A percentile compares a stretch with the other conserved stretches of the same genome.
phyloP scores from a whole-genome alignment of 2,113 vertebrate species.

The Arothron firmamentum region DNA sequence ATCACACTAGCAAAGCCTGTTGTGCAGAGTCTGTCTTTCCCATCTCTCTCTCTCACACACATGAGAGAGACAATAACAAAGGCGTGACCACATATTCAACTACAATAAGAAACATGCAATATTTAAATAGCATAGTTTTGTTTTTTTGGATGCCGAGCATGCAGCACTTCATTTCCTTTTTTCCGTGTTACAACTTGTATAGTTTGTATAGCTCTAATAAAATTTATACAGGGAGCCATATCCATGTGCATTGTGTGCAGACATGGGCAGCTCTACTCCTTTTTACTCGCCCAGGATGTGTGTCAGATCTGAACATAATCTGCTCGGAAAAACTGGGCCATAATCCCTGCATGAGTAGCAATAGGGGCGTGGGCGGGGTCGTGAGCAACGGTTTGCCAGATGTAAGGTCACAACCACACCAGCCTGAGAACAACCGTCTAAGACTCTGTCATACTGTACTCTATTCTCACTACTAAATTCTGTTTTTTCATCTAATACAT shows the following conservation, averaged over 20 bases:
- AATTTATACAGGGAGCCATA: neutral
- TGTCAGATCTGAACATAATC: slow-evolving; percentile 29
- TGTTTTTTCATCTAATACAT: neutral
- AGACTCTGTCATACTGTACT: no score
- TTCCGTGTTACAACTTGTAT: no score
- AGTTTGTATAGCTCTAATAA: no score
- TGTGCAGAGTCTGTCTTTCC: neutral
- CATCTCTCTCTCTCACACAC: neutral
- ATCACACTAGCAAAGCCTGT: slow-evolving; percentile 5
- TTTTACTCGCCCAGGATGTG: neutral
- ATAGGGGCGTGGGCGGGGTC: neutral
- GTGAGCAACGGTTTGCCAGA: slow-evolving; percentile 26
- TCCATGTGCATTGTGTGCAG: neutral
- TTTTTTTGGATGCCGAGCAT: no score
- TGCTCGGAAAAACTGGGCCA: slow-evolving; percentile 9
- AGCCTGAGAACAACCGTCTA: neutral
- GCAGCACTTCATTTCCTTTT: no score
- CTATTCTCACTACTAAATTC: slow-evolving; percentile 7
- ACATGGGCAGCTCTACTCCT: neutral
- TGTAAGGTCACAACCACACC: slow-evolving; percentile 1
- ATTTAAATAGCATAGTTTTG: no score
- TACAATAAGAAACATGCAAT: no score
- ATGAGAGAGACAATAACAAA: slow-evolving; percentile 45
- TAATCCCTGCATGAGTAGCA: slow-evolving; percentile 23
- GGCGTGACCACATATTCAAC: slow-evolving; percentile 35